Evolutionary conservation across 2,888 invertebrate species (phyloP), one percentile per base, ranked within the genome.

Genomic region (Lamproptera curius): DNA sequence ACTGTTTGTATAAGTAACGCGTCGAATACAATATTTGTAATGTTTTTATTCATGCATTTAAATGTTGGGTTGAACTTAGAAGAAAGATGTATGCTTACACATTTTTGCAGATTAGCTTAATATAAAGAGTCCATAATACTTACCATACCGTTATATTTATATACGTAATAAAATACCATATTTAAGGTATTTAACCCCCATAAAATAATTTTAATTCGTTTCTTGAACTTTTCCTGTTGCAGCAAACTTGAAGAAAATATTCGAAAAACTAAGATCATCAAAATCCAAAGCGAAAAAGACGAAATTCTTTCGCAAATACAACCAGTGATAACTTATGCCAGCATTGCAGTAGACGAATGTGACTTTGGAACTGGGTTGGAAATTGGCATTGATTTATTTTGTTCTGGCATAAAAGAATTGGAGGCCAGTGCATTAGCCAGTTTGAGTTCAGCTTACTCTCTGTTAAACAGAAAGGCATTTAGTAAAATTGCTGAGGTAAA

Each of bases 311-410:
- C 92, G 15, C 90, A 92, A 17, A 70, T 98, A 2, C 95, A 96
- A 62, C 94, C 95, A 47, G 84, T 96, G 1, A 91, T 97, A 51
- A 96, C 94, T 2, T 92, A 92, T 46, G 93, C 96, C 4, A 94
- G 92, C 72, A 96, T 96, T 72, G 98, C 98, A 0, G 92, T 95
- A 47, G 98, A 98, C 68, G 98, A 99, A 74, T 94, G 95, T 68
- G 98, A 98, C 74, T 98, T 97, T 79, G 98, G 97, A 0, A 97
- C 96, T 44, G 94, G 96, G 0, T 76, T 98, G 1, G 98, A 98
- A 75, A 85, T 95, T 28, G 98, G 97, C 0, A 91, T 96, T 57
- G 93, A 95, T 73, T 79, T 98, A 39, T 95, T 98, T 69, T 92
- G 92, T 52, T 94, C 92, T 48, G 95, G 96, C 0, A 75, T 91